Evolutionary conservation across 1,140 invertebrate genomes (phyloP).

Genomic region (Papilio dardanus): DNA sequence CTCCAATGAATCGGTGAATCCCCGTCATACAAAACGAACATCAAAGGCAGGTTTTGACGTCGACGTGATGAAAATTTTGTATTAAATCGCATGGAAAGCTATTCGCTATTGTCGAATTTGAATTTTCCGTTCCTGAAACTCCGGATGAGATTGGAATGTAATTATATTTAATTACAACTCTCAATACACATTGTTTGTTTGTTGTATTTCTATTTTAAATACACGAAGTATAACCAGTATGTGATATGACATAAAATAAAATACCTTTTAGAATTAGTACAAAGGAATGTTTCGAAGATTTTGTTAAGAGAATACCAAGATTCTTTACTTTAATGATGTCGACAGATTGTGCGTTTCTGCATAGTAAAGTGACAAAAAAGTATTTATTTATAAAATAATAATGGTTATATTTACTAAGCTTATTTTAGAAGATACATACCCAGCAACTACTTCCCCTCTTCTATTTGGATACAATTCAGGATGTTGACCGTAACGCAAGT

Average conservation of each 20-base stretch:
- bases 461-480: slow-evolving; percentile 95
- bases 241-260: too few species aligned
- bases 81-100: slow-evolving; percentile 54
- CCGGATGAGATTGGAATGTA: neutral
- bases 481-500: slow-evolving; percentile 94
- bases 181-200: too few species aligned
- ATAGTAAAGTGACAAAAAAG: neutral
- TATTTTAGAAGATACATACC: slow-evolving; percentile 77
- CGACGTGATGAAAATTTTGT: slow-evolving; percentile 55
- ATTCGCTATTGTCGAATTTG: slow-evolving; percentile 46
- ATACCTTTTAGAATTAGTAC: too few species aligned
- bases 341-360: too few species aligned
- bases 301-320: too few species aligned
- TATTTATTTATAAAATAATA: slow-evolving; percentile 1
- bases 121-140: slow-evolving; percentile 38
- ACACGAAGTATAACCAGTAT: too few species aligned
- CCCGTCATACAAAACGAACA: slow-evolving; percentile 47
- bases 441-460: slow-evolving; percentile 91
- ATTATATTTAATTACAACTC: slow-evolving; percentile 16
- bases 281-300: too few species aligned
- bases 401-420: neutral
- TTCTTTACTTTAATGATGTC: too few species aligned
- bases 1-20: slow-evolving; percentile 47
- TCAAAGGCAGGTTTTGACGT: slow-evolving; percentile 52
- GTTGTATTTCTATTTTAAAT: too few species aligned